A percentile compares a stretch with the other conserved stretches of the same genome.
These are phyloP conservation scores for Leptopilina boulardi DNA, from an alignment of 1,140 invertebrate species.

Conservation along the genomic window DNA sequence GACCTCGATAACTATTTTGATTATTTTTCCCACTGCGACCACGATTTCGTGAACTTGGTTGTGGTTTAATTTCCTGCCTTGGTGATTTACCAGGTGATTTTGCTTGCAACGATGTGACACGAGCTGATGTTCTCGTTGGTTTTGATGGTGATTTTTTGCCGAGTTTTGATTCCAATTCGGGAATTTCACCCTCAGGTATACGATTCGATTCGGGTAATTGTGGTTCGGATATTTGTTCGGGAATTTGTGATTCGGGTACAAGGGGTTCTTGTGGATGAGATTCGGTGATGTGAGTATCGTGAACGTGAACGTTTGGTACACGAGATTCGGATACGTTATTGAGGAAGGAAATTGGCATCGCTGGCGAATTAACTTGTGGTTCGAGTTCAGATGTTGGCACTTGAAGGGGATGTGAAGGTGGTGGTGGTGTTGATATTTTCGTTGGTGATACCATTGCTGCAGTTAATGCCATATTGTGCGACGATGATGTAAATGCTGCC, in stretches of 20 bases:
- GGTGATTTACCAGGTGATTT: conserved; percentile 88
- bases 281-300: conserved; percentile 11
- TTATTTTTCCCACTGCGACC: conserved; percentile 74
- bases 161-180: conserved; percentile 55
- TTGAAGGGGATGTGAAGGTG: conserved; percentile 55
- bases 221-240: conserved; percentile 41
- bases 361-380: conserved; percentile 62
- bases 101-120: conserved; percentile 79
- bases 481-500: conserved; percentile 86
- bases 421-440: conserved; percentile 70
- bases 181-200: conserved; percentile 43
- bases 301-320: neutral
- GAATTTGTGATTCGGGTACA: neutral
- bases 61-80: conserved; percentile 71
- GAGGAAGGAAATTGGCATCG: conserved; percentile 69
- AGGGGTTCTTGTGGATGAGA: neutral
- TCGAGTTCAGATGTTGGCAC: conserved; percentile 57
- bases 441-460: conserved; percentile 82
- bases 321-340: conserved; percentile 46
- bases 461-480: conserved; percentile 86
- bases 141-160: conserved; percentile 82
- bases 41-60: conserved; percentile 58
- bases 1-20: conserved; percentile 66
- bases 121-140: conserved; percentile 79
- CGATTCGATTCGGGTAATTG: conserved; percentile 53